Conservation (phyloP, 2,888 invertebrate species). For the Holacanthella duospinosa region DNA sequence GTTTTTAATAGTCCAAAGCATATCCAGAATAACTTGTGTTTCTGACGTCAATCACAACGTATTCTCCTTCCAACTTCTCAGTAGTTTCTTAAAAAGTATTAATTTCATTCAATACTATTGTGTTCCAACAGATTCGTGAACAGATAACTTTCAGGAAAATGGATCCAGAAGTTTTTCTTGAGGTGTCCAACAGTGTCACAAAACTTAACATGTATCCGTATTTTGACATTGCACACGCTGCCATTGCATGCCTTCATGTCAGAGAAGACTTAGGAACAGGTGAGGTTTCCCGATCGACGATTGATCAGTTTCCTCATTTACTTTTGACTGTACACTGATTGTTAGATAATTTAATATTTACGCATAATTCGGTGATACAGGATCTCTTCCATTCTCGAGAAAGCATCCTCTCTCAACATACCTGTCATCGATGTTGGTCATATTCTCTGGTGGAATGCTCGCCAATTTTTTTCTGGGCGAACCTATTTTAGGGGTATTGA, state of each 20-base stretch:
- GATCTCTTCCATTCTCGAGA: conserved; percentile 80
- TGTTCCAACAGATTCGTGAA: too few relatives aligned
- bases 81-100: too few relatives aligned
- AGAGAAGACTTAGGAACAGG: conserved; percentile 88
- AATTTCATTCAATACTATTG: too few relatives aligned
- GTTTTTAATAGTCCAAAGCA: too few relatives aligned
- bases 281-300: too few relatives aligned
- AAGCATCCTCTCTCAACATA: conserved; percentile 96
- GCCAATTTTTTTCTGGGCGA: conserved; percentile 92
- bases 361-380: conserved; percentile 45
- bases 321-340: background rate
- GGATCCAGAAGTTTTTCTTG: conserved; percentile 94
- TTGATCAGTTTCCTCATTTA: too few relatives aligned
- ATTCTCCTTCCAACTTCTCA: too few relatives aligned
- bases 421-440: conserved; percentile 94
- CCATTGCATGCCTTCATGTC: conserved; percentile 85
- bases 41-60: too few relatives aligned
- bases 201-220: conserved; percentile 99
- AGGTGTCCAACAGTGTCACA: conserved; percentile 96
- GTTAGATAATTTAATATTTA: conserved; percentile 9
- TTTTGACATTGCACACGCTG: conserved; percentile 96
- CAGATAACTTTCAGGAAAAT: too few relatives aligned
- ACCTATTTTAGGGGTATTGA: conserved; percentile 86
- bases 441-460: conserved; percentile 94
- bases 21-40: too few relatives aligned